phyloP scores from a whole-genome alignment of 2,113 vertebrate species.

The Tapirus terrestris region DNA sequence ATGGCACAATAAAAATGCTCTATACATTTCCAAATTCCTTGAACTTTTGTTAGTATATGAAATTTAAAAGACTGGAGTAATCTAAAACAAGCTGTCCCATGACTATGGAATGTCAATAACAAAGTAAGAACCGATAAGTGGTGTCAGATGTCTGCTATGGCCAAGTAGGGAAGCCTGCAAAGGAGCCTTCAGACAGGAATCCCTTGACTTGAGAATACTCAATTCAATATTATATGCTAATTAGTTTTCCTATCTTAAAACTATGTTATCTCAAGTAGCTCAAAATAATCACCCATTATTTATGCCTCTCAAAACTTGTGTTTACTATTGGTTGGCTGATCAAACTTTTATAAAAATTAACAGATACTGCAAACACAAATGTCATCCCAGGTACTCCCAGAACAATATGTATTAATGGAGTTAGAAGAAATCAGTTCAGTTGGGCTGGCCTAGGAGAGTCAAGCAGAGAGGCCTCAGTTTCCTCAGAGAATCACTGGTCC shows the following conservation, averaged over 20 bases:
- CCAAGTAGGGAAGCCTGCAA: neutral
- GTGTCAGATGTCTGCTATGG: too few species aligned
- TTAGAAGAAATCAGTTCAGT: neutral
- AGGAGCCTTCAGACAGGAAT: neutral
- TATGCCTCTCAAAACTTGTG: neutral
- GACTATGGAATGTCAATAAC: neutral
- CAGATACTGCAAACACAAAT: neutral
- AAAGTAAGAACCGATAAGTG: neutral
- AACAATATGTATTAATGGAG: neutral
- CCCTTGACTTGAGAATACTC: neutral
- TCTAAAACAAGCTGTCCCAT: neutral
- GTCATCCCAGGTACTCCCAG: neutral
- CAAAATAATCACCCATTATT: neutral
- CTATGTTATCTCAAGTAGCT: neutral
- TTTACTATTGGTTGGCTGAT: neutral
- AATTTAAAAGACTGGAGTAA: neutral
- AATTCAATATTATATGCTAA: neutral
- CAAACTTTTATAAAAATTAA: neutral
- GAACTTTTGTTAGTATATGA: neutral
- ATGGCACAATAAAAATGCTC: neutral
- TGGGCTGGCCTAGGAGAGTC: neutral
- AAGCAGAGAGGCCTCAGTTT: neutral
- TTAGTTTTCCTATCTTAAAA: neutral
- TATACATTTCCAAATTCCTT: neutral
- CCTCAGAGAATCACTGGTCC: neutral